Percentiles rank a stretch among this genome's conserved stretches.
phyloP scores from a whole-genome alignment of 1,140 invertebrate genomes.

The Drosophila dunni region DNA sequence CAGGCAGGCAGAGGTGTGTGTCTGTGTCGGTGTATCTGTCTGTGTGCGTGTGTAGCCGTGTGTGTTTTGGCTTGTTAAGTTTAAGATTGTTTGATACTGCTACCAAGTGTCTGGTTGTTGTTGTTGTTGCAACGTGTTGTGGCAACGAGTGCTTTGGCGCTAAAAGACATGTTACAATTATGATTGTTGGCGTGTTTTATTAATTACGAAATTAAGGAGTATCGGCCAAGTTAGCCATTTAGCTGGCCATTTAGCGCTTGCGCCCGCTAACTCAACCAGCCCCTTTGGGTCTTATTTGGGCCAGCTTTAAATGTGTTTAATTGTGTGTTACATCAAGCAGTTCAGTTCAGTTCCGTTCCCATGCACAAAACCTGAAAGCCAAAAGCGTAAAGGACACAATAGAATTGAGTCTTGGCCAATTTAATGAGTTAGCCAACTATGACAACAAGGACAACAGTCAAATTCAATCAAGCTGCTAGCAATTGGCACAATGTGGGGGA shows the following conservation, averaged over 20 bases:
- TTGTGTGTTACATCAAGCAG: conserved; percentile 18
- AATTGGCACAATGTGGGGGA: too few relatives aligned
- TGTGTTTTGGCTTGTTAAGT: conserved; percentile 82
- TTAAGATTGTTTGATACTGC: conserved; percentile 80
- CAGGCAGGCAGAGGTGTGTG: neutral
- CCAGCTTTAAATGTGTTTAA: conserved; percentile 38
- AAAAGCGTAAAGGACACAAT: conserved; percentile 20
- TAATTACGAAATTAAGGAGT: conserved; percentile 58
- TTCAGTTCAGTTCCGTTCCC: conserved; percentile 5
- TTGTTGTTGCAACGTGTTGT: conserved; percentile 64
- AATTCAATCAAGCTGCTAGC: neutral
- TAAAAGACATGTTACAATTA: conserved; percentile 83
- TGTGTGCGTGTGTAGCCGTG: conserved; percentile 35
- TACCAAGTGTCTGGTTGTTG: conserved; percentile 23
- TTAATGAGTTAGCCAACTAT: conserved; percentile 28
- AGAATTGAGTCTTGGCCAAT: conserved; percentile 31
- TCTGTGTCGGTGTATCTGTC: neutral
- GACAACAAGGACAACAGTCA: conserved; percentile 28
- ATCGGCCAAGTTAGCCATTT: conserved; percentile 66
- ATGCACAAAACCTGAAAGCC: conserved; percentile 26
- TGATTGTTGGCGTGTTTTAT: conserved; percentile 81
- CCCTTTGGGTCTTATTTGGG: too few relatives aligned
- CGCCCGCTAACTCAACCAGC: neutral
- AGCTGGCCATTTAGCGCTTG: conserved; percentile 27
- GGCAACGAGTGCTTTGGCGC: conserved; percentile 76